These are phyloP conservation scores for Harpalus rubripes DNA, from an alignment of 2,888 invertebrate species.

Conservation along the genomic window DNA sequence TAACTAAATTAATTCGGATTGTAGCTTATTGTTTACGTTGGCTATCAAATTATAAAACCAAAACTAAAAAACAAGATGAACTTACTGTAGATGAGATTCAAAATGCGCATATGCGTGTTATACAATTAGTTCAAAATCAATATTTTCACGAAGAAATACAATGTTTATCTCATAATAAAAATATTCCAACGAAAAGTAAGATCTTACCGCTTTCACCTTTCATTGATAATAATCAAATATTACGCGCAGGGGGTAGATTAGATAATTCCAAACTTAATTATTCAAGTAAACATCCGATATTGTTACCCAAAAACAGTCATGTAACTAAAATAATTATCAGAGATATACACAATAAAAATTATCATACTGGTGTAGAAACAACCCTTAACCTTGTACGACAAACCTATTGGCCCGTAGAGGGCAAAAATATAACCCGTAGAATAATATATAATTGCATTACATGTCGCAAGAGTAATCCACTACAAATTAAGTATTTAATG, in stretches of 20 bases:
- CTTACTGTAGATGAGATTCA: slow-evolving; percentile 23
- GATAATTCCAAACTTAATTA: slow-evolving; percentile 24
- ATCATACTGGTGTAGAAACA: slow-evolving; percentile 58
- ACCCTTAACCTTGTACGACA: slow-evolving; percentile 49
- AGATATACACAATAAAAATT: slow-evolving; percentile 18
- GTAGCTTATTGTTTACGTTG: slow-evolving; percentile 42
- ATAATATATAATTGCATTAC: slow-evolving; percentile 1
- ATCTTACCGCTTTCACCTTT: slow-evolving; percentile 12
- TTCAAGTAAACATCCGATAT: slow-evolving; percentile 59
- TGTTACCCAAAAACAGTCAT: slow-evolving; percentile 56
- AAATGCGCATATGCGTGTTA: slow-evolving; percentile 27
- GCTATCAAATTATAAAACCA: not conserved
- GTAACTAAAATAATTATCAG: slow-evolving; percentile 56
- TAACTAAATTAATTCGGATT: slow-evolving; percentile 21
- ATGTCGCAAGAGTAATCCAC: not conserved
- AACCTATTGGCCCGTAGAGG: slow-evolving; percentile 62
- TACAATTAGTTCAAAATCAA: slow-evolving; percentile 20
- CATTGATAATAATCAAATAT: slow-evolving; percentile 25
- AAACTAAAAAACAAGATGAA: not conserved
- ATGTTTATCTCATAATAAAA: slow-evolving; percentile 7
- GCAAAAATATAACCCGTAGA: slow-evolving; percentile 44
- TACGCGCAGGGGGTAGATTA: slow-evolving; percentile 38
- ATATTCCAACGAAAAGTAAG: slow-evolving; percentile 13
- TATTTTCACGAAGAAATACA: slow-evolving; percentile 3
- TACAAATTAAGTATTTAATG: slow-evolving; percentile 38